Base-by-base conservation (phyloP, 2,888 invertebrate genomes). In the Amaurobius ferox region DNA sequence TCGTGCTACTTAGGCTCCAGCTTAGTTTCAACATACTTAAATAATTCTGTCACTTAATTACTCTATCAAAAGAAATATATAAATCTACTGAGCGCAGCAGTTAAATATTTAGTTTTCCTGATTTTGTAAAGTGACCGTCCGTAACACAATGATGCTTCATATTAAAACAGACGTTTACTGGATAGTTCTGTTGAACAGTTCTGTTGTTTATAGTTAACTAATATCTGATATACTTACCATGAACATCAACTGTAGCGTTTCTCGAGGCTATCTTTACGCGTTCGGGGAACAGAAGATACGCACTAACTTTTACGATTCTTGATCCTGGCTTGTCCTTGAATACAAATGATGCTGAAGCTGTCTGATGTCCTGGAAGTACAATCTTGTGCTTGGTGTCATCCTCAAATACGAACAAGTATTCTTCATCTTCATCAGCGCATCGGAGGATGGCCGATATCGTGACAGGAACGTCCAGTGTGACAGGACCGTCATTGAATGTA, bases 401-500 rank as follows among this genome's bases (percentile, higher is more conserved):
- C 29, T 68, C 67, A 32, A 86, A 86, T 19, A 62, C 23, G 48
- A 61, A 86, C n/a, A 67, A 9, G 23, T 67, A 79, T 19, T 55
- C 23, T 2, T 71, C 66, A 11, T 55, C 39, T 44, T 44, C 16
- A 9, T 48, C 39, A 23, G 72, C 61, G n/a, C 83, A 83, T 7
- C 66, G 61, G 40, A 86, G 19, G 1, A 19, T 32, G 19, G 79
- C 79, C 7, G 62, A 19, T 2, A 86, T n/a, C 7, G 67, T 73
- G 16, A 86, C 68, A 0, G 85, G 85, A 0, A 86, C 79, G 26
- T 86, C 85, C 6, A 86, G 26, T 5, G 73, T 78, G 2, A 61
- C 79, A 3, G 85, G 85, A 19, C 85, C 85, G 35, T 86, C 79
- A 23, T 83, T 72, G 32, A 6, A 66, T n/a, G 32, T 23, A 16